phyloP scores from a whole-genome alignment of 2,797 vertebrate species.

The Chaenodraco wilsoni region DNA sequence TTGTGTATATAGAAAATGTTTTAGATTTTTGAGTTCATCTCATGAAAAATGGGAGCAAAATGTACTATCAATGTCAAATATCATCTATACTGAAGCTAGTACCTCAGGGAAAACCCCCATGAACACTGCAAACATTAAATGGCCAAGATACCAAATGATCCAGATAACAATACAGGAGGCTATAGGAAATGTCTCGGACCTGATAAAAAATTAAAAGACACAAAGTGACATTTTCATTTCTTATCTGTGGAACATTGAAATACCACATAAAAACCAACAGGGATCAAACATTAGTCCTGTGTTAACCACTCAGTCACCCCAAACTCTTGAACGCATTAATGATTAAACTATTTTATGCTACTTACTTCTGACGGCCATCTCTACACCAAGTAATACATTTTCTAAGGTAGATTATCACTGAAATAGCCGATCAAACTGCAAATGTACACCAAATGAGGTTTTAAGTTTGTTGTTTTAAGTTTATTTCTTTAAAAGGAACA shows the following conservation, averaged over 20 bases:
- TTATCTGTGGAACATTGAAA: slow-evolving; percentile 34
- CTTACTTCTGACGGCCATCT: slow-evolving; percentile 45
- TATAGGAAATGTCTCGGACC: slow-evolving; percentile 4
- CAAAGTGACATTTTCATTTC: slow-evolving; percentile 4
- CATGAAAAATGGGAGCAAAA: too few species aligned
- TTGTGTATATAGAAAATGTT: too few species aligned
- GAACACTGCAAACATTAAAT: slow-evolving; percentile 12
- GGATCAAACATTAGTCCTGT: slow-evolving; percentile 23
- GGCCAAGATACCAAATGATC: slow-evolving; percentile 12
- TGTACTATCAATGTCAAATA: not conserved
- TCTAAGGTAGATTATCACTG: slow-evolving; percentile 39
- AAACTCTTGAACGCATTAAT: slow-evolving; percentile 19
- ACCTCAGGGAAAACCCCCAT: slow-evolving; percentile 1
- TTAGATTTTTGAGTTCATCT: too few species aligned
- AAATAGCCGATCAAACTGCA: slow-evolving; percentile 22
- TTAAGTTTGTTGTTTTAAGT: slow-evolving; percentile 34
- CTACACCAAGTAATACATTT: slow-evolving; percentile 52
- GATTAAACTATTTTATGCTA: slow-evolving; percentile 36
- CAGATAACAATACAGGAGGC: not conserved
- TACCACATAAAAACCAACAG: slow-evolving; percentile 14
- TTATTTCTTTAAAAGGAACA: slow-evolving; percentile 31
- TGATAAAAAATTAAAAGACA: slow-evolving; percentile 11
- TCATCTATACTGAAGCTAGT: slow-evolving; percentile 17
- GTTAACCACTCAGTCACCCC: slow-evolving; percentile 33
- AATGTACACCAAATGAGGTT: slow-evolving; percentile 7